A percentile compares a stretch with the other conserved stretches of the same genome.
phyloP scores from a whole-genome alignment of 2,113 vertebrate species.

The Pelvicachromis taeniatus region DNA sequence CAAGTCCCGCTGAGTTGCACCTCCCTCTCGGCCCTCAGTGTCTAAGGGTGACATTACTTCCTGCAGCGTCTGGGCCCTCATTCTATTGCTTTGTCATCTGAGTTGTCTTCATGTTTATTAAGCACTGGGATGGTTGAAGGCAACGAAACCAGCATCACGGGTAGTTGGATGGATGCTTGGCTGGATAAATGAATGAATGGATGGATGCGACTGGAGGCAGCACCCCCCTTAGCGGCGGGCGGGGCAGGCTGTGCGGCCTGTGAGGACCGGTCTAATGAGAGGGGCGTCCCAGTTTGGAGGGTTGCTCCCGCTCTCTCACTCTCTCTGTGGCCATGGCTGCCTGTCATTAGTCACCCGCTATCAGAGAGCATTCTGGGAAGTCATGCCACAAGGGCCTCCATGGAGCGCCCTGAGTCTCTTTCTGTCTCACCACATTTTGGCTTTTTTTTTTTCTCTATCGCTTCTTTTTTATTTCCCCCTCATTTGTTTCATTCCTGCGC shows the following conservation, averaged over 20 bases:
- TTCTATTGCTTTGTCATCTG: neutral
- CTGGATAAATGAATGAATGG: neutral
- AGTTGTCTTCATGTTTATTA: constrained; percentile 1
- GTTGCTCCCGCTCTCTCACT: constrained; percentile 51
- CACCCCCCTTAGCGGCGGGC: constrained; percentile 20
- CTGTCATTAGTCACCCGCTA: constrained; percentile 72
- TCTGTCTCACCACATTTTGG: constrained; percentile 49
- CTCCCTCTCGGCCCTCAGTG: neutral
- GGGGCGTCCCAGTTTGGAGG: constrained; percentile 40
- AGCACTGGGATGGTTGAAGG: neutral
- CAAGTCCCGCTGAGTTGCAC: neutral
- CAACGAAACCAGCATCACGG: neutral
- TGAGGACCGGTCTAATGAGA: constrained; percentile 62
- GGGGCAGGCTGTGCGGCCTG: constrained; percentile 47
- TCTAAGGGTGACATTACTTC: neutral
- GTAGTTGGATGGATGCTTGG: neutral
- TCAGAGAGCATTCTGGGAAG: constrained; percentile 71
- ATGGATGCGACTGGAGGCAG: neutral
- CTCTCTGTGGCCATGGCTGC: constrained; percentile 55
- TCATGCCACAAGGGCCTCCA: constrained; percentile 48
- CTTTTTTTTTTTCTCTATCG: neutral
- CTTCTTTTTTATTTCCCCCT: constrained; percentile 12
- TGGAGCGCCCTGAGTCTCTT: constrained; percentile 40
- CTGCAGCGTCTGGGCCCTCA: neutral
- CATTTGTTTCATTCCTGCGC: constrained; percentile 29